A percentile compares a stretch with the other conserved stretches of the same genome.
Evolutionary conservation across 92 coral and sea anemone species (phyloP).

Genomic region (Meandrina meandrites): DNA sequence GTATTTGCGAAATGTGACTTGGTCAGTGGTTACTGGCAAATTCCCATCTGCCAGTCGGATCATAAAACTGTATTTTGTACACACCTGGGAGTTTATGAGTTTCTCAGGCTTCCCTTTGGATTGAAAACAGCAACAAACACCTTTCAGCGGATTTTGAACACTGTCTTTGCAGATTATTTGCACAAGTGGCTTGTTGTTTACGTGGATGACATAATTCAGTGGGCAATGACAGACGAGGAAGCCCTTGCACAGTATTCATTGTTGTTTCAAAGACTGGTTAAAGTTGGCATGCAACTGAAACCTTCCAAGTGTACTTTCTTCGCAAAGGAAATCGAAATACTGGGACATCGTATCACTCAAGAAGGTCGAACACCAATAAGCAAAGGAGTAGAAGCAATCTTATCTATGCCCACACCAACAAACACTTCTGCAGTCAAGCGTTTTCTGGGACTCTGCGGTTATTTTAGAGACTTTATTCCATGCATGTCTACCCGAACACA

Average conservation of each 20-base stretch:
- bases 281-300: constrained; percentile 40
- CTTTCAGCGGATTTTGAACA: constrained; percentile 59
- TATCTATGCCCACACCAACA: constrained; percentile 58
- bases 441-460: constrained; percentile 52
- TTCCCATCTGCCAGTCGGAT: no score
- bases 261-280: constrained; percentile 30
- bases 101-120: constrained; percentile 59
- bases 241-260: constrained; percentile 45
- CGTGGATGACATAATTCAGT: constrained; percentile 50
- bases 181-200: constrained; percentile 50
- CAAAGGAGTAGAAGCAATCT: constrained; percentile 57
- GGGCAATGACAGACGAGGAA: constrained; percentile 45
- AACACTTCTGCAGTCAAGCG: constrained; percentile 47
- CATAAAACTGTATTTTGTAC: constrained; percentile 41
- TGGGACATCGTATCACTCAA: constrained; percentile 57
- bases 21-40: no score
- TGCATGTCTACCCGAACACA: constrained; percentile 47
- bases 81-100: constrained; percentile 50
- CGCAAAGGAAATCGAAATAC: constrained; percentile 45
- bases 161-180: constrained; percentile 58
- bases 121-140: constrained; percentile 57
- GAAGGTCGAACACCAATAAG: no score
- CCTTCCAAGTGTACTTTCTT: constrained; percentile 55
- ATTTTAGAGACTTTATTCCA: constrained; percentile 48
- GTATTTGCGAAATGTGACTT: no score